Evolutionary conservation across 1,140 invertebrate genomes (phyloP), one percentile per base, ranked within the genome.

Genomic region (Bombus superbus): DNA sequence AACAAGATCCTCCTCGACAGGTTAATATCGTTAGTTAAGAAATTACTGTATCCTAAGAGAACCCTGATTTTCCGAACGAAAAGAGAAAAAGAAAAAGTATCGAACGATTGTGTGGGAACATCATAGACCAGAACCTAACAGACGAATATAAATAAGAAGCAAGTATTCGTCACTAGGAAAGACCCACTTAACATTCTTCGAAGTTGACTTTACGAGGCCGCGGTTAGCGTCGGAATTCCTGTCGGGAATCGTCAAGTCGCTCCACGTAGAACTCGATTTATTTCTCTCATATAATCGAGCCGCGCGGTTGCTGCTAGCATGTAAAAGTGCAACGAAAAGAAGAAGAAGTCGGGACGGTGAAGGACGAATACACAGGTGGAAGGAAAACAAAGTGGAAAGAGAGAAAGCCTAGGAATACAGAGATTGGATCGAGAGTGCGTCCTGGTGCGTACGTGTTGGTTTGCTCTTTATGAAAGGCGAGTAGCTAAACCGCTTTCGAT

Each of bases 401-500:
- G 59, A 62, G 59, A 68, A 87, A 81, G 57, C 74, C 77, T 44
- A 42, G 78, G 69, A 82, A 90, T 64, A 81, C 81, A 73, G 76
- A 87, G 89, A 87, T 89, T 86, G 88, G 81, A 77, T 66, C 78
- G 69, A 32, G 77, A 85, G 64, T 71, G 89, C 83, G 86, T 90
- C 77, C 81, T 78, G 47, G 77, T 83, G 86, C 83, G 88, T 90
- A 90, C 86, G 85, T 89, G 77, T 81, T 89, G 83, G 87, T 87
- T 91, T 22, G 72, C 87, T 87, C 88, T 93, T 93, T 92, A 93
- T 92, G 90, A 93, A 92, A 92, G 90, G 88, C 92, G 91, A 93
- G 92, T 87, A 90, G 87, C 91, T 93, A 91, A 93, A 93, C 92
- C 86, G 91, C 92, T 93, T 93, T 92, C 91, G 92, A 93, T 93